A percentile compares a stretch with the other conserved stretches of the same genome.
phyloP scores from a whole-genome alignment of 2,888 invertebrate genomes.

The Lasioglossum calceatum region DNA sequence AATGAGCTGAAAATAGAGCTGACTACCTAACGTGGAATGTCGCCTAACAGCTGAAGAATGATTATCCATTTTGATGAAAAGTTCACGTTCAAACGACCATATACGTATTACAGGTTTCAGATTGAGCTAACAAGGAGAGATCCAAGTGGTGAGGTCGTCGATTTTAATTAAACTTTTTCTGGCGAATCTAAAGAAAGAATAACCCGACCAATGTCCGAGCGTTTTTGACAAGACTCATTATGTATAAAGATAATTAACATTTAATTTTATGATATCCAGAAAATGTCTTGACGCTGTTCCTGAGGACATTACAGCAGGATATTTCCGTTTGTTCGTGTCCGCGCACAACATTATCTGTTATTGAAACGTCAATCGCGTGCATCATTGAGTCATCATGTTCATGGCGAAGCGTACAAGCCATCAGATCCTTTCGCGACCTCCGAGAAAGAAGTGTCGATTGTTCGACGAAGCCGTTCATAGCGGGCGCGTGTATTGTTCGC shows the following conservation, averaged over 20 bases:
- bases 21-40: background rate
- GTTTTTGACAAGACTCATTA: too few species aligned
- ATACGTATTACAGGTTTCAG: background rate
- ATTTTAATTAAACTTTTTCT: too few species aligned
- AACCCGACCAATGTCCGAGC: too few species aligned
- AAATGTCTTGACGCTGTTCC: background rate
- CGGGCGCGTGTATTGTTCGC: constrained; percentile 57
- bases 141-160: too few species aligned
- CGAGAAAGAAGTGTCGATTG: constrained; percentile 42
- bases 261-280: too few species aligned
- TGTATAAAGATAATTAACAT: too few species aligned
- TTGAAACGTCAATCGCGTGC: constrained; percentile 49
- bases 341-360: constrained; percentile 1
- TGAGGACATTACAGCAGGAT: too few species aligned
- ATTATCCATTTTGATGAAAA: background rate
- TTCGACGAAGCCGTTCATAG: constrained; percentile 21
- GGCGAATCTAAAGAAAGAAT: too few species aligned
- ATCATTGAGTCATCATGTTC: constrained; percentile 57
- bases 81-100: background rate
- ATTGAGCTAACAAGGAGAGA: background rate
- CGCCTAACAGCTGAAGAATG: background rate
- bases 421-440: background rate
- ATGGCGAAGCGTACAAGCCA: constrained; percentile 29
- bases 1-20: background rate
- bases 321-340: background rate